Percentiles rank a stretch among this genome's conserved stretches.
These are phyloP conservation scores for Enhydra lutris DNA, from an alignment of 2,113 vertebrate species.

Conservation along the genomic window DNA sequence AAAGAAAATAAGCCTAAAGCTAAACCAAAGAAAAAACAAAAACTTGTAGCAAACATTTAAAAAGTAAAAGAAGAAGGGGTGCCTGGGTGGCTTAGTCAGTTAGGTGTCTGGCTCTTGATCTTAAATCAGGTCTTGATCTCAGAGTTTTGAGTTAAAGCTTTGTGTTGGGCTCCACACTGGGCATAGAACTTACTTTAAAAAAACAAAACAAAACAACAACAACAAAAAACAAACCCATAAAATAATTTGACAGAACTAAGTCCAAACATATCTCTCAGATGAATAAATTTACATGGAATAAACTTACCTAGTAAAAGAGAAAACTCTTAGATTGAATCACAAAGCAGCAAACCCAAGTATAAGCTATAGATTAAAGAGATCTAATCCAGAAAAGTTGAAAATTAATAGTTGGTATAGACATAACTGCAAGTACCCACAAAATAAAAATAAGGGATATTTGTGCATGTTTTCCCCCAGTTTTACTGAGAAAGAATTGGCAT, in stretches of 20 bases:
- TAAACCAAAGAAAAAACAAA: not conserved
- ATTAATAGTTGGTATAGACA: not conserved
- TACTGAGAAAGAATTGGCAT: not conserved
- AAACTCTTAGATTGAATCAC: not conserved
- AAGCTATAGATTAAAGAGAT: not conserved
- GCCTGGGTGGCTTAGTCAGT: not conserved
- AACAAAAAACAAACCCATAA: not conserved
- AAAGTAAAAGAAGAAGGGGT: not conserved
- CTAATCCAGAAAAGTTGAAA: not conserved
- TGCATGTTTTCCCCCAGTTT: not conserved
- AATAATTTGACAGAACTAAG: not conserved
- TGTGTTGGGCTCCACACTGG: not conserved
- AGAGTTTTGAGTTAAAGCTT: not conserved
- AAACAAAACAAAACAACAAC: too few relatives aligned
- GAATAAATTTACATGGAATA: not conserved
- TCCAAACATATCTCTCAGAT: not conserved
- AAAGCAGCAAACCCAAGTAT: not conserved
- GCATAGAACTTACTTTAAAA: not conserved
- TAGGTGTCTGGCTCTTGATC: not conserved
- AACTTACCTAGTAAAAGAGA: not conserved
- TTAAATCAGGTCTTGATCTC: not conserved
- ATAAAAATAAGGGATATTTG: not conserved
- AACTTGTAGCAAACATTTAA: not conserved
- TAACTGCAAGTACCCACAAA: not conserved
- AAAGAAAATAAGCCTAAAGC: not conserved